Conservation (phyloP, 2,888 invertebrate species). For the Pollenia griseotomentosa region DNA sequence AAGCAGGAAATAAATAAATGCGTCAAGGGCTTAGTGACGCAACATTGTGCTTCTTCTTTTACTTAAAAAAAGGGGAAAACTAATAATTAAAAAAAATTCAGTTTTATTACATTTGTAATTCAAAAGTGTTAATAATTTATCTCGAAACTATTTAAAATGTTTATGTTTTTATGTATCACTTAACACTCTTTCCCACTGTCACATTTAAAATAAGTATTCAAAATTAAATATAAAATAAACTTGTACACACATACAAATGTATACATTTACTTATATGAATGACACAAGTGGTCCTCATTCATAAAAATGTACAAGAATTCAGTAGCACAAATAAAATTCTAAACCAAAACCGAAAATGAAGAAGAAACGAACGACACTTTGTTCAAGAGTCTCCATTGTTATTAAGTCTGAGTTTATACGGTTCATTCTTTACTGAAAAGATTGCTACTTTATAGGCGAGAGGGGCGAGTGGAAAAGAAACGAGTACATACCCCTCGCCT, state of each 20-base stretch:
- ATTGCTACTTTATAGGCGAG: too few species aligned
- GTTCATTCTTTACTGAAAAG: too few species aligned
- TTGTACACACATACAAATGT: not conserved
- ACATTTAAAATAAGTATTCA: not conserved
- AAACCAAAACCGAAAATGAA: conserved; percentile 2
- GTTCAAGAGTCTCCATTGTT: conserved; percentile 34
- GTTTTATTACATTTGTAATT: conserved; percentile 10
- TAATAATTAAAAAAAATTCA: not conserved
- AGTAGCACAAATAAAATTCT: not conserved
- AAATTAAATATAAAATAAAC: not conserved
- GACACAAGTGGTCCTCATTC: conserved; percentile 36
- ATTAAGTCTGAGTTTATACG: too few species aligned
- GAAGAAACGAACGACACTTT: conserved; percentile 49
- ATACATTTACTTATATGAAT: not conserved
- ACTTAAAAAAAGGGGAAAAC: too few species aligned
- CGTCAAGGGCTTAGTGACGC: too few species aligned
- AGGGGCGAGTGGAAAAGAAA: too few species aligned
- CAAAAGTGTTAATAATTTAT: conserved; percentile 54
- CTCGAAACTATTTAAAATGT: conserved; percentile 46
- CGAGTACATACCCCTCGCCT: too few species aligned
- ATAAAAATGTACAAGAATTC: not conserved
- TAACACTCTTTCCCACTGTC: conserved; percentile 31
- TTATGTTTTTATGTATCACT: conserved; percentile 48
- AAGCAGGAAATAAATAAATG: too few species aligned
- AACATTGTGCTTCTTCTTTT: too few species aligned